phyloP scores from a whole-genome alignment of 2,113 vertebrate genomes.

The Atlantisia rogersi region DNA sequence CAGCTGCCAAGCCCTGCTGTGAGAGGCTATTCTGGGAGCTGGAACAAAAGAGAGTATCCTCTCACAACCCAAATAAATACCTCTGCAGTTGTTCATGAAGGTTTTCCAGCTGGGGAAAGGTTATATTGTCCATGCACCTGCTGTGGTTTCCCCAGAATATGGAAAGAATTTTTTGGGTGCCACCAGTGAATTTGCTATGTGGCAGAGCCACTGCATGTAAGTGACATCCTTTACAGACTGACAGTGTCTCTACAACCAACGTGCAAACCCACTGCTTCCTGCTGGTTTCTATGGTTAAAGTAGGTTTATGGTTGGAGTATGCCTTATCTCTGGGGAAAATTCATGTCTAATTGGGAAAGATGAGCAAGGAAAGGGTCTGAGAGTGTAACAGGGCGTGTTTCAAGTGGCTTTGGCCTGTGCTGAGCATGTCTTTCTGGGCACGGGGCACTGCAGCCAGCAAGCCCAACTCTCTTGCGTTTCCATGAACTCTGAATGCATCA shows the following conservation, averaged over 20 bases:
- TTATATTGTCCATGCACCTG: background rate
- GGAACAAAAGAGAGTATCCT: background rate
- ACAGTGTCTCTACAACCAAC: background rate
- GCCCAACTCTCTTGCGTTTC: background rate
- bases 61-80: background rate
- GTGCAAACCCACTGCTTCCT: background rate
- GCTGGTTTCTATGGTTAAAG: background rate
- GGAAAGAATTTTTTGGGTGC: slow-evolving; percentile 1
- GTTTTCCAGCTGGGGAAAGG: slow-evolving; percentile 29
- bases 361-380: background rate
- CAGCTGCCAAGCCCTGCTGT: background rate
- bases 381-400: background rate
- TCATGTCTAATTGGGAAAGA: background rate
- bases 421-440: background rate
- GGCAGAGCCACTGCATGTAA: background rate
- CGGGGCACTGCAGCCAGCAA: background rate
- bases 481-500: slow-evolving; percentile 15
- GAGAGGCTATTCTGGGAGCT: slow-evolving; percentile 40
- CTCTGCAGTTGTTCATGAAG: background rate
- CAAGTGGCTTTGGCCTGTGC: background rate
- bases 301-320: background rate
- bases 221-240: background rate
- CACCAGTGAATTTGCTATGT: background rate
- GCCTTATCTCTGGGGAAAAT: background rate
- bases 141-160: background rate